Percentiles rank a stretch among this genome's conserved stretches.
phyloP scores from a whole-genome alignment of 2,113 vertebrate species.

The Accipiter virgatus region DNA sequence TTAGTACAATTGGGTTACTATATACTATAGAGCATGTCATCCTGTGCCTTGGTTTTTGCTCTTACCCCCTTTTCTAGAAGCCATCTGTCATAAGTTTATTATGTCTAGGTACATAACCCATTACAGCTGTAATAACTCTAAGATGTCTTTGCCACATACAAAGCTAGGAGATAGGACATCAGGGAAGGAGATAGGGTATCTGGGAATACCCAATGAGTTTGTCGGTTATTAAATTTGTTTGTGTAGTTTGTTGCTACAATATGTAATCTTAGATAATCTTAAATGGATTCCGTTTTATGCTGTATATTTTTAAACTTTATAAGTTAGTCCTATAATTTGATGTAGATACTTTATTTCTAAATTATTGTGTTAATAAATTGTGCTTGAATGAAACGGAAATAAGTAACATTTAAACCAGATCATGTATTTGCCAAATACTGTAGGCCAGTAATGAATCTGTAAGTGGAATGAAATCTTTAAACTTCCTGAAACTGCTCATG shows the following conservation, averaged over 20 bases:
- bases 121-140: background rate
- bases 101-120: background rate
- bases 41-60: background rate
- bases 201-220: background rate
- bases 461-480: background rate
- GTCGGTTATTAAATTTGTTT: background rate
- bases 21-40: background rate
- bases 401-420: background rate
- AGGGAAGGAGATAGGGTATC: background rate
- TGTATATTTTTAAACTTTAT: background rate
- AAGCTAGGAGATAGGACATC: background rate
- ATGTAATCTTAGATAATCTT: background rate
- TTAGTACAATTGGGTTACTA: background rate
- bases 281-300: background rate
- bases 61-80: background rate
- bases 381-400: background rate
- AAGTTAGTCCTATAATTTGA: background rate
- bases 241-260: background rate
- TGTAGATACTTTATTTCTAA: background rate
- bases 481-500: background rate
- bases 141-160: background rate
- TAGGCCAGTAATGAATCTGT: background rate
- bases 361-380: background rate
- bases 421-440: background rate
- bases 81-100: background rate